These are phyloP conservation scores for Tetrao urogallus DNA, from an alignment of 2,113 vertebrate genomes.

Conservation along the genomic window DNA sequence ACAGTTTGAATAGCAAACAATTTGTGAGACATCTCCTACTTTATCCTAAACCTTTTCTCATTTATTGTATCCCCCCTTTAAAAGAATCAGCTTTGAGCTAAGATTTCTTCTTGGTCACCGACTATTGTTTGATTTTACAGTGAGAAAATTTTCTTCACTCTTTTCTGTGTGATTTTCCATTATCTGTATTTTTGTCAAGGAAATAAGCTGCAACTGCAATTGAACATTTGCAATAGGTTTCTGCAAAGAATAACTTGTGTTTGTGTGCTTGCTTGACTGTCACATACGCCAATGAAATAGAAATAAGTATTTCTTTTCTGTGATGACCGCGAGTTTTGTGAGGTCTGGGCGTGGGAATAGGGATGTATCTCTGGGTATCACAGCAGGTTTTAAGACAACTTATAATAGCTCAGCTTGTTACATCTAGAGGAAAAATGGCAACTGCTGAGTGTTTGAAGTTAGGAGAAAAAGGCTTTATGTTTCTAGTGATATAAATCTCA, in stretches of 20 bases:
- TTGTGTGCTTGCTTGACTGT: not conserved
- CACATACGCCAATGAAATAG: fast-evolving
- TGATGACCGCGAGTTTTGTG: too few species aligned
- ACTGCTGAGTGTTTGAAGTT: not conserved
- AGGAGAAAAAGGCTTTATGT: not conserved
- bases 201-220: not conserved
- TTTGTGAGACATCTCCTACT: not conserved
- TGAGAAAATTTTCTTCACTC: not conserved
- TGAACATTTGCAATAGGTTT: not conserved
- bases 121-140: not conserved
- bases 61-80: not conserved
- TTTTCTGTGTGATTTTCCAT: not conserved
- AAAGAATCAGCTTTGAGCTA: not conserved
- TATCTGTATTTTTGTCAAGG: not conserved
- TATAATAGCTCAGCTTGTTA: not conserved
- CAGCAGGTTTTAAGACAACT: not conserved
- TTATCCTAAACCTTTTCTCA: not conserved
- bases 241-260: not conserved
- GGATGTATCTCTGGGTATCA: not conserved
- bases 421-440: not conserved
- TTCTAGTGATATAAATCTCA: not conserved
- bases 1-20: not conserved
- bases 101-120: not conserved
- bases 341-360: fast-evolving
- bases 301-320: not conserved